Base-by-base conservation (phyloP, 2,888 invertebrate species). In the Sinelater perroti region DNA sequence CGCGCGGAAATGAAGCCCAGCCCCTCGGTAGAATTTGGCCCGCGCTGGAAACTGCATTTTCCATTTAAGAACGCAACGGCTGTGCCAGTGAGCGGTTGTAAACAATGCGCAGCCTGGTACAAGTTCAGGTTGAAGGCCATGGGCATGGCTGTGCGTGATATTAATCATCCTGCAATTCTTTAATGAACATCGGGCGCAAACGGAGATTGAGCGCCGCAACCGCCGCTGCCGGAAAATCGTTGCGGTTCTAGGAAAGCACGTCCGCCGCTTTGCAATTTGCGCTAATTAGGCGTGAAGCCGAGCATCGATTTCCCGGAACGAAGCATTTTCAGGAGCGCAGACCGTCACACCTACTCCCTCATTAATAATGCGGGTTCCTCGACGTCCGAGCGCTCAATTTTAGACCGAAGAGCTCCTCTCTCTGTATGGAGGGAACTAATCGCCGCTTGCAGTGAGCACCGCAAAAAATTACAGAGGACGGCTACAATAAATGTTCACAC, bases 101-200 rank as follows among this genome's bases (percentile, higher is more conserved):
- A 56, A 57, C 52, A 57, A 57, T 52, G 28, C 49, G 45, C 53
- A 46, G 53, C 45, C 49, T 55, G 40, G 40, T 54, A 31, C 31
- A 61, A 58, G 61, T 61, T 61, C 61, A 54, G 61, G 61, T 58
- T 61, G 61, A 61, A 61, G 61, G 61, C 45, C 50, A 44, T 33
- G 18, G 40, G 42, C 35, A 56, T 56, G 56, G 56, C 56, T 60
- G 52, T 42, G 40, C 30, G 21, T 24, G 56, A 60, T 56, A 60
- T 55, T 55, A 55, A 59, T 57, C 57, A 52, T 45, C 44, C 33
- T 20, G 30, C 49, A 30, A 53, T 60, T 60, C 45, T 60, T 52
- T 51, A 51, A 56, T 56, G 56, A 60, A 56, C 24, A 36, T 11
- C 33, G 49, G 28, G 47, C 33, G 45, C 35, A 35, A 16, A 26